Evolutionary conservation across 2,888 invertebrate genomes (phyloP), one percentile per base, ranked within the genome.

Genomic region (Trachelus troglodyta): DNA sequence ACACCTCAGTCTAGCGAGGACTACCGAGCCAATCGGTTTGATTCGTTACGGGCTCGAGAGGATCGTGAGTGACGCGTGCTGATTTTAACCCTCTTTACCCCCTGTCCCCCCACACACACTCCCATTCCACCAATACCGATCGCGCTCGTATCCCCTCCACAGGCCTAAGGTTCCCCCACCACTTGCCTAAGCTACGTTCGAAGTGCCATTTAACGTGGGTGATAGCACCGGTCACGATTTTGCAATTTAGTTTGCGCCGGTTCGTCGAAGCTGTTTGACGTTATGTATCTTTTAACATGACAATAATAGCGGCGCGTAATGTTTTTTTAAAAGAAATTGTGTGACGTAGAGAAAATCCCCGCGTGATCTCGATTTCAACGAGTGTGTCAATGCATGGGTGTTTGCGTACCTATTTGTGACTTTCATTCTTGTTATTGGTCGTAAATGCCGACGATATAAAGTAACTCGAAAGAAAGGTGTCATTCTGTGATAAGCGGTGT

Each of bases 191-290:
- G 15, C 69, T 15, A 69, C 69, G 69, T 31, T 33, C 69, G n/a
- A 69, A 69, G 69, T 69, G 69, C 31, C 69, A 69, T 69, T 69
- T 69, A 69, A 69, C 69, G 69, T 15, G 15, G n/a, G 30, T 69
- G 30, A 30, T 30, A 33, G 69, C 15, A 30, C 30, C 69, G 69
- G 69, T 30, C n/a, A 33, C 40, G 15, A 15, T 40, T 40, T 40
- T 40, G 30, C 69, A 69, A 69, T 69, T 69, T 33, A 69, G 69
- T 69, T 69, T 12, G 30, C 69, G 69, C 69, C 69, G 69, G n/a
- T 30, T 23, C 69, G 3, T 69, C 31, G 69, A 12, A 33, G 69
- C 15, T 12, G 69, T 2, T 15, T 3, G 30, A 40, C 40, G 4
- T 40, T 69, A 33, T 33, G 69, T 30, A 1, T 12, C 12, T 30